Conservation (phyloP, 1,140 invertebrate species). For the Druon quercuslanigerum region DNA sequence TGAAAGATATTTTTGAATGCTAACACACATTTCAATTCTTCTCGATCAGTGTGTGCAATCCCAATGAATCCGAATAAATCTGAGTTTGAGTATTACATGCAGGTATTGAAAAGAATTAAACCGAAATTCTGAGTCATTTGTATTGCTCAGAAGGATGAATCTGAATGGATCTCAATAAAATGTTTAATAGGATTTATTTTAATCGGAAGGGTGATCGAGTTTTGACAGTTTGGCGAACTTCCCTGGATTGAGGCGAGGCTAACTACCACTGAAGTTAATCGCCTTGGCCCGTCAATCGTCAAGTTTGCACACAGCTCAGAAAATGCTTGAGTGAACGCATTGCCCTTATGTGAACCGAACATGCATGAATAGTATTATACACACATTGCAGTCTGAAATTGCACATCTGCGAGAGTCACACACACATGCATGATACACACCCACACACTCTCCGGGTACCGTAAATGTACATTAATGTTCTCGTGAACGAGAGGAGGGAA, state of each 20-base stretch:
- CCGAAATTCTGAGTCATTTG: too few relatives aligned
- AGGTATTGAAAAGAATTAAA: too few relatives aligned
- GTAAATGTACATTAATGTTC: slow-evolving; percentile 35
- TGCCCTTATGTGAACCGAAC: slow-evolving; percentile 47
- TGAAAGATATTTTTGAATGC: too few relatives aligned
- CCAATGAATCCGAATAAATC: too few relatives aligned
- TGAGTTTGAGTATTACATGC: too few relatives aligned
- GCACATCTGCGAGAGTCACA: slow-evolving; percentile 16
- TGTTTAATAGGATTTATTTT: background rate
- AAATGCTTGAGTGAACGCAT: slow-evolving; percentile 41
- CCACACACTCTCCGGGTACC: background rate
- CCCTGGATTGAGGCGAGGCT: slow-evolving; percentile 6
- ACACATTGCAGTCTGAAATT: slow-evolving; percentile 41
- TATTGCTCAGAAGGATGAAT: too few relatives aligned
- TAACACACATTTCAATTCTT: too few relatives aligned
- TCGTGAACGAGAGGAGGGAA: background rate
- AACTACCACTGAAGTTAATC: slow-evolving; percentile 58
- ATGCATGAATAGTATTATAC: slow-evolving; percentile 43
- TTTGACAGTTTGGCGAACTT: slow-evolving; percentile 9
- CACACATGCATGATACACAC: background rate
- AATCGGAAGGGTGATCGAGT: background rate
- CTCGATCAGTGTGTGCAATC: too few relatives aligned
- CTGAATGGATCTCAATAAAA: background rate
- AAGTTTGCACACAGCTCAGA: slow-evolving; percentile 25
- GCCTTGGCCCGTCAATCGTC: slow-evolving; percentile 62